These are phyloP conservation scores for Sphenopsis melanotis DNA, from an alignment of 2,797 vertebrate species.

Conservation along the genomic window DNA sequence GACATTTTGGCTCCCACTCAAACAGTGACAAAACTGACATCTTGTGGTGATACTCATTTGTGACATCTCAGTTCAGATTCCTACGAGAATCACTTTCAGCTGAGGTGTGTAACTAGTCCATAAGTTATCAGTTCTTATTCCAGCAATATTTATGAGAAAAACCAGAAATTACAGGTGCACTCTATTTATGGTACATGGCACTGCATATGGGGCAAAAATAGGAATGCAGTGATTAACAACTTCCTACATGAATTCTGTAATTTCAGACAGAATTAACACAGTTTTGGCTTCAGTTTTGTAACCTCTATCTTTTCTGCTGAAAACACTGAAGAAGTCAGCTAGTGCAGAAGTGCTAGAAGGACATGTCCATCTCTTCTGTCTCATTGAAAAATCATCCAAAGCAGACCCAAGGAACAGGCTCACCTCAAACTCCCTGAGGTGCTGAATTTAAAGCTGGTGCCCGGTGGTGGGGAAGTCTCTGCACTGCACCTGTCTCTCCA, in stretches of 20 bases:
- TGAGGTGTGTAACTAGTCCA: neutral
- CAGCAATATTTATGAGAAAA: neutral
- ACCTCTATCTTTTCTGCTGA: neutral
- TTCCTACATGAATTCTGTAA: neutral
- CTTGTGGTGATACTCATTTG: neutral
- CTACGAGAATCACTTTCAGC: neutral
- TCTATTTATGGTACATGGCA: neutral
- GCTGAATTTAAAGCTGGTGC: neutral
- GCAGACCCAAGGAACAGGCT: neutral
- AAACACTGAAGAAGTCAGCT: neutral
- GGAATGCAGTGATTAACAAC: neutral
- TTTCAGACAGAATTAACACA: neutral
- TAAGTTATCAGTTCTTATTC: neutral
- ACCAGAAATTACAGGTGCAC: fast-evolving
- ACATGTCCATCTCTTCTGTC: neutral
- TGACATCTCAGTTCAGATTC: neutral
- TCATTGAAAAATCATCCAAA: neutral
- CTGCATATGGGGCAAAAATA: neutral
- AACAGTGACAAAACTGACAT: neutral
- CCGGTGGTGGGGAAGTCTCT: neutral
- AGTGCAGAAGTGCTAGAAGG: neutral
- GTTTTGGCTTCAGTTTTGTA: neutral
- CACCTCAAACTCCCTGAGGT: neutral
- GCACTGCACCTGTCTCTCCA: fast-evolving
- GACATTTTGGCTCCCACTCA: neutral